A percentile compares a stretch with the other conserved stretches of the same genome.
phyloP scores from a whole-genome alignment of 2,797 vertebrate genomes.

The Phoebastria nigripes region DNA sequence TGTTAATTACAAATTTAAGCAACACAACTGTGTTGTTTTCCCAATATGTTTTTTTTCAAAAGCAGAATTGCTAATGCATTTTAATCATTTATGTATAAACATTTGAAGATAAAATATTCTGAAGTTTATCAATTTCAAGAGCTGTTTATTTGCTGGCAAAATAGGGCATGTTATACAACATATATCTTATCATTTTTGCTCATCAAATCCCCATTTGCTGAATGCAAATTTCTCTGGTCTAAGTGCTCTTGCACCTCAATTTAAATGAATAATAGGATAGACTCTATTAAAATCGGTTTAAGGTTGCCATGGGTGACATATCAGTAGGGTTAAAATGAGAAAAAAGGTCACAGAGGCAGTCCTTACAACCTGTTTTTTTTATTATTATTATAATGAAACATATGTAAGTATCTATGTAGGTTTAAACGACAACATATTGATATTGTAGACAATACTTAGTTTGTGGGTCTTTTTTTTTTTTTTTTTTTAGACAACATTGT shows the following conservation, averaged over 20 bases:
- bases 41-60: slow-evolving; percentile 83
- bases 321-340: slow-evolving; percentile 85
- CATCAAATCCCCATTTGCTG: slow-evolving; percentile 86
- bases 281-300: slow-evolving; percentile 87
- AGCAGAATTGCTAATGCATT: slow-evolving; percentile 85
- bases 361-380: slow-evolving; percentile 78
- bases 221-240: slow-evolving; percentile 86
- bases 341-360: slow-evolving; percentile 83
- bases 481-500: neutral
- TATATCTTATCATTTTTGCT: slow-evolving; percentile 87
- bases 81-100: slow-evolving; percentile 89
- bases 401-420: slow-evolving; percentile 70
- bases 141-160: slow-evolving; percentile 86
- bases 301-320: slow-evolving; percentile 85
- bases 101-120: slow-evolving; percentile 86
- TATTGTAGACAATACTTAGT: slow-evolving; percentile 72
- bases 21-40: slow-evolving; percentile 86
- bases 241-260: slow-evolving; percentile 86
- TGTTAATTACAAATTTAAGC: slow-evolving; percentile 91
- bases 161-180: slow-evolving; percentile 86
- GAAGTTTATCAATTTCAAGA: slow-evolving; percentile 87
- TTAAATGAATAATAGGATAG: slow-evolving; percentile 86
- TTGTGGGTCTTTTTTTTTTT: slow-evolving; percentile 42
- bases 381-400: slow-evolving; percentile 79
- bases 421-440: slow-evolving; percentile 77